Evolutionary conservation across 2,797 vertebrate species (phyloP).

Genomic region (Chaenodraco wilsoni): DNA sequence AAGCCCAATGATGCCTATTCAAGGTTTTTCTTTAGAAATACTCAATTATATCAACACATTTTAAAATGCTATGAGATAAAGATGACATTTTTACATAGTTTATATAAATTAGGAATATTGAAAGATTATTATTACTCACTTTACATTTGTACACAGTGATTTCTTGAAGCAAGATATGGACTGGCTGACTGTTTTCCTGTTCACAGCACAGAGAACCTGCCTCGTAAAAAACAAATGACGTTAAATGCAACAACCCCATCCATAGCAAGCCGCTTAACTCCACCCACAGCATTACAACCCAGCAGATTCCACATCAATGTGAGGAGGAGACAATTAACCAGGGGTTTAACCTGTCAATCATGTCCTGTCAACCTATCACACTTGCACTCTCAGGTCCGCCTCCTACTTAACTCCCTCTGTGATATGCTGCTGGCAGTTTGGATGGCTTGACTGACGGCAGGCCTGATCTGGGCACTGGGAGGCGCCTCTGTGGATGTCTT

Average conservation of each 20-base stretch:
- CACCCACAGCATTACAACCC: constrained; percentile 69
- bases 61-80: background rate
- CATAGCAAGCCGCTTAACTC: constrained; percentile 63
- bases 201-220: constrained; percentile 12
- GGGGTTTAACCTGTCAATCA: constrained; percentile 85
- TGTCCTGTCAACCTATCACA: constrained; percentile 81
- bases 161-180: background rate
- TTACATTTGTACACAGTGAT: constrained; percentile 13
- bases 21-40: constrained; percentile 23
- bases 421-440: constrained; percentile 81
- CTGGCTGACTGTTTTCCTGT: constrained; percentile 19
- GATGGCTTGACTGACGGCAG: constrained; percentile 83
- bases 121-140: background rate
- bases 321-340: constrained; percentile 84
- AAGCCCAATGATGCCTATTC: constrained; percentile 23
- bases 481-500: constrained; percentile 69
- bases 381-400: constrained; percentile 77
- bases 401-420: constrained; percentile 83
- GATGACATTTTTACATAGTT: background rate
- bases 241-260: constrained; percentile 54
- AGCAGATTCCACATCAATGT: constrained; percentile 75
- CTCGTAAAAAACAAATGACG: constrained; percentile 35
- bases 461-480: constrained; percentile 77
- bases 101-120: background rate
- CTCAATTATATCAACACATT: constrained; percentile 27